These are phyloP conservation scores for Brachypalpus laphriformis DNA, from an alignment of 2,888 invertebrate species.

Conservation along the genomic window DNA sequence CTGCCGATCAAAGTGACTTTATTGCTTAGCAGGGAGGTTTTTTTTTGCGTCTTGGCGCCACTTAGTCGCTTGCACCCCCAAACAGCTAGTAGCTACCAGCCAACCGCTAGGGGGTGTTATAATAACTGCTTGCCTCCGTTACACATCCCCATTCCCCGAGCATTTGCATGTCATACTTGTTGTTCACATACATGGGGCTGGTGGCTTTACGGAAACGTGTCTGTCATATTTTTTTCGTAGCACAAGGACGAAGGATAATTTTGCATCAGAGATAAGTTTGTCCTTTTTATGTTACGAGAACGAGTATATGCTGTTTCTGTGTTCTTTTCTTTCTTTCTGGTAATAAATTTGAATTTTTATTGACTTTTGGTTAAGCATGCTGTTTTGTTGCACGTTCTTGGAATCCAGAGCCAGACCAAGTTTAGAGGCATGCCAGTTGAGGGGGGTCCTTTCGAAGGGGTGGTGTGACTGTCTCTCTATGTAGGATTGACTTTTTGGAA, in stretches of 20 bases:
- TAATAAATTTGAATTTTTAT: slow-evolving; percentile 73
- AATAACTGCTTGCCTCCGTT: slow-evolving; percentile 15
- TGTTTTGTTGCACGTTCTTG: slow-evolving; percentile 36
- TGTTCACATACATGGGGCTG: slow-evolving; percentile 15
- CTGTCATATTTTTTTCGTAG: slow-evolving; percentile 65
- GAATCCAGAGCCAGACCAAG: background rate
- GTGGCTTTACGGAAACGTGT: slow-evolving; percentile 45
- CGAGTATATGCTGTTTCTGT: slow-evolving; percentile 9
- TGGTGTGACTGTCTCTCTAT: background rate
- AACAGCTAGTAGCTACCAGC: background rate
- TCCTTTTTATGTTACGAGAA: slow-evolving; percentile 57
- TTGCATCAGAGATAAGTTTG: slow-evolving; percentile 64
- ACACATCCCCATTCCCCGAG: background rate
- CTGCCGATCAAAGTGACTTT: slow-evolving; percentile 68
- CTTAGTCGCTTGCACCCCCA: slow-evolving; percentile 49
- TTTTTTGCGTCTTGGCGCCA: slow-evolving; percentile 57
- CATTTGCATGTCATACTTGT: slow-evolving; percentile 61
- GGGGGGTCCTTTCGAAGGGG: background rate
- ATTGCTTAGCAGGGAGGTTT: slow-evolving; percentile 52
- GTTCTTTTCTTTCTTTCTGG: slow-evolving; percentile 24
- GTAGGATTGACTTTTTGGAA: slow-evolving; percentile 22
- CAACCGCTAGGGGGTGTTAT: slow-evolving; percentile 32
- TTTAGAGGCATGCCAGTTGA: background rate
- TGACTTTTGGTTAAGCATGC: slow-evolving; percentile 54
- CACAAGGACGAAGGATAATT: slow-evolving; percentile 62